These are phyloP conservation scores for Trichomalopsis sarcophagae DNA, from an alignment of 1,140 invertebrate species.

Conservation along the genomic window DNA sequence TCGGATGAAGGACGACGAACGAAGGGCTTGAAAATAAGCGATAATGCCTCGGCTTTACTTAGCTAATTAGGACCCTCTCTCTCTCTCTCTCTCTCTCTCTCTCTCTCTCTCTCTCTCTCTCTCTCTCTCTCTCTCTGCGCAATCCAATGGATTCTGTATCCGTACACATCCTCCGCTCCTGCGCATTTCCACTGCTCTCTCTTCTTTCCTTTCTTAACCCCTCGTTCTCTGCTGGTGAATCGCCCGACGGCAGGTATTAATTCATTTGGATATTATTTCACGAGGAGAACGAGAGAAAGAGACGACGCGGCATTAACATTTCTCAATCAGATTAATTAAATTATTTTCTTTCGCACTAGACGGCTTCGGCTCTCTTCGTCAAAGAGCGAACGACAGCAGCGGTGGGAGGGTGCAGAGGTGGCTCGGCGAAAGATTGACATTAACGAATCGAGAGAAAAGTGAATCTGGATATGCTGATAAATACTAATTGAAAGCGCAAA, in stretches of 20 bases:
- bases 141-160: conserved; percentile 58
- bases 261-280: conserved; percentile 73
- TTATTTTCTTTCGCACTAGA: conserved; percentile 62
- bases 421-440: conserved; percentile 30
- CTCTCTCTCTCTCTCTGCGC: conserved; percentile 59
- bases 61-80: conserved; percentile 72
- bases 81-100: conserved; percentile 51
- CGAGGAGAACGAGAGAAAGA: conserved; percentile 43
- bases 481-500: conserved; percentile 47
- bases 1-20: conserved; percentile 30
- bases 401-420: too few species aligned
- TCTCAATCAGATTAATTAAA: conserved; percentile 74
- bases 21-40: conserved; percentile 72
- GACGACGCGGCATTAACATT: conserved; percentile 65
- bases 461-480: conserved; percentile 53
- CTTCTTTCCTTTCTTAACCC: conserved; percentile 56
- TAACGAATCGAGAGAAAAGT: conserved; percentile 50
- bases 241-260: conserved; percentile 65
- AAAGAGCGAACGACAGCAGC: conserved; percentile 9
- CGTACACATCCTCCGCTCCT: conserved; percentile 54
- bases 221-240: conserved; percentile 34
- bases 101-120: conserved; percentile 49
- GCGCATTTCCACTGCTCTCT: conserved; percentile 52
- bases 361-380: conserved; percentile 11
- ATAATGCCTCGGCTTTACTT: conserved; percentile 74